Percentiles rank a stretch among this genome's conserved stretches.
Conservation (phyloP, 2,113 vertebrate genomes). For the Suncus etruscus region DNA sequence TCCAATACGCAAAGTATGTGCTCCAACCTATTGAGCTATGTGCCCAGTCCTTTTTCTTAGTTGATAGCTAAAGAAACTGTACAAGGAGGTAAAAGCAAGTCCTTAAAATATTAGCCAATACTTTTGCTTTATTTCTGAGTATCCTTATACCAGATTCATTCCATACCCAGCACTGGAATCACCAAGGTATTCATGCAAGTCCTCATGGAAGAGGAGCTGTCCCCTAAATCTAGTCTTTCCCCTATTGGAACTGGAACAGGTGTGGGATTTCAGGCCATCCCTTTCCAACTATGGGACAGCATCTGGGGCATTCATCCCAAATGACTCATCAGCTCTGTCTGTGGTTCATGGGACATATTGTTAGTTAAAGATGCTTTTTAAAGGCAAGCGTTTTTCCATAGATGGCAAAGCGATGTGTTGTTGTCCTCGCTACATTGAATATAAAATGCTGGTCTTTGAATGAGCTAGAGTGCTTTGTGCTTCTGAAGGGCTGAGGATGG, state of each 20-base stretch:
- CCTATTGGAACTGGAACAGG: no score
- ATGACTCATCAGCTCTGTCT: no score
- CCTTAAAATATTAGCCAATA: background rate
- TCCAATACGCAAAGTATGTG: no score
- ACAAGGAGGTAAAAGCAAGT: background rate
- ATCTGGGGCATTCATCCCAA: no score
- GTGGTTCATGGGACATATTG: no score
- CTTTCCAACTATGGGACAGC: background rate
- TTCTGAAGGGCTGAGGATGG: constrained; percentile 1
- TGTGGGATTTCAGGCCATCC: background rate
- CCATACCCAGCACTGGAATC: no score
- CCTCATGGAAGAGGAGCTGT: background rate
- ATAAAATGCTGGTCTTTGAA: constrained; percentile 59
- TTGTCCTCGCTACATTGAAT: background rate
- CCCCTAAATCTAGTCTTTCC: background rate
- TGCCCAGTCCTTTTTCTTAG: background rate
- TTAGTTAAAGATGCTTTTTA: no score
- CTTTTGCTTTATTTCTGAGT: background rate
- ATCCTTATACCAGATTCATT: background rate
- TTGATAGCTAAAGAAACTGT: background rate
- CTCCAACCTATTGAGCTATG: no score
- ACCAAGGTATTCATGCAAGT: no score
- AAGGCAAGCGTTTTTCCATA: background rate
- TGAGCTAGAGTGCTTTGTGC: constrained; percentile 55
- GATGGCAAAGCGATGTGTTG: background rate